phyloP scores from a whole-genome alignment of 2,797 vertebrate species.

The Esox masquinongy region DNA sequence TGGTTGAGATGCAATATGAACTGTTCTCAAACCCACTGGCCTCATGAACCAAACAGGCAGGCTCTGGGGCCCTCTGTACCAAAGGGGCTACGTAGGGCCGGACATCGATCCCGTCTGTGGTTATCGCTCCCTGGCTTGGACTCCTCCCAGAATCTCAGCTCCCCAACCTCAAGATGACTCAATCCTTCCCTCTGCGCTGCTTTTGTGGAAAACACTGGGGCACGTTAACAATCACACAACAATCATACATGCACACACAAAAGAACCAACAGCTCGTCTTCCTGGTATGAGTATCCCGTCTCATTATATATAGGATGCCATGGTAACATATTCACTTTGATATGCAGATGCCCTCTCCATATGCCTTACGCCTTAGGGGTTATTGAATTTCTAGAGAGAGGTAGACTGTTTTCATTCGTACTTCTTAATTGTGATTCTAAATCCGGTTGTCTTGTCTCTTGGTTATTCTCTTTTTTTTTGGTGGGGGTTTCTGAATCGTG shows the following conservation, averaged over 20 bases:
- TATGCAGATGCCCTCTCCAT: slow-evolving; percentile 67
- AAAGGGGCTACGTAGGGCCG: slow-evolving; percentile 21
- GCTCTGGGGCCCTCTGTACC: slow-evolving; percentile 18
- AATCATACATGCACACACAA: slow-evolving; percentile 17
- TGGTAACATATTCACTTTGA: slow-evolving; percentile 69
- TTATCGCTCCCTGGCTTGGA: slow-evolving; percentile 30
- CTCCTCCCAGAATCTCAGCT: slow-evolving; percentile 31
- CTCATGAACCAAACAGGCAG: slow-evolving; percentile 7
- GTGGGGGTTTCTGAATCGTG: not conserved
- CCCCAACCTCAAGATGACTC: slow-evolving; percentile 29
- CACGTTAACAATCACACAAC: slow-evolving; percentile 2
- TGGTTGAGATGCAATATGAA: slow-evolving; percentile 8
- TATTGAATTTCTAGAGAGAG: slow-evolving; percentile 59
- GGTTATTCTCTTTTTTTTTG: not conserved
- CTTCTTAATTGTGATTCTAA: slow-evolving; percentile 1
- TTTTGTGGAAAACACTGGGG: slow-evolving; percentile 7
- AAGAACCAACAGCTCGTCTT: not conserved
- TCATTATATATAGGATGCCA: slow-evolving; percentile 44
- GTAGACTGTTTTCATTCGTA: not conserved
- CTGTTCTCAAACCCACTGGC: slow-evolving; percentile 10
- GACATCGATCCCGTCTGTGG: slow-evolving; percentile 26
- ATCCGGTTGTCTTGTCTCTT: not conserved
- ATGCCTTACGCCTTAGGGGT: slow-evolving; percentile 57
- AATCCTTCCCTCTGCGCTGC: not conserved
- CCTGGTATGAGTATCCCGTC: not conserved